Evolutionary conservation across 2,888 invertebrate genomes (phyloP).

Genomic region (Acronicta psi): DNA sequence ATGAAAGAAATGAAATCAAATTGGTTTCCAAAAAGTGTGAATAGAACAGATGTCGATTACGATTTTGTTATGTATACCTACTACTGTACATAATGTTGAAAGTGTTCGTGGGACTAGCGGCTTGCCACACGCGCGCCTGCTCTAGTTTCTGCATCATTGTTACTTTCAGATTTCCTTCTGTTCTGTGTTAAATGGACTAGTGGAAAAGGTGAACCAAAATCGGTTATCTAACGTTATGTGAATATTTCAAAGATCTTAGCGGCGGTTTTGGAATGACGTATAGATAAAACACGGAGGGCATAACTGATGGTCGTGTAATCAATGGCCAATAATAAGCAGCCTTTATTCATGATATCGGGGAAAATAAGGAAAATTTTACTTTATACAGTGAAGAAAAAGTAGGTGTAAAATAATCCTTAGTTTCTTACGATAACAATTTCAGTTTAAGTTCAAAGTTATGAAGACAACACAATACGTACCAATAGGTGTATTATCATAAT

Average conservation of each 20-base stretch:
- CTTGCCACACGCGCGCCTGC: conserved; percentile 69
- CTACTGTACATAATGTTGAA: conserved; percentile 70
- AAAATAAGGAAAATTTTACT: no score
- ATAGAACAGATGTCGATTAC: conserved; percentile 52
- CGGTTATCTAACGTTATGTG: not conserved
- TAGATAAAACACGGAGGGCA: not conserved
- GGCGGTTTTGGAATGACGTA: not conserved
- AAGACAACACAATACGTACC: no score
- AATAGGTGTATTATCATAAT: no score
- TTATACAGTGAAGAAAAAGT: no score
- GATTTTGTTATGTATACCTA: conserved; percentile 62
- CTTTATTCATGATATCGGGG: no score
- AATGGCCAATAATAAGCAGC: no score
- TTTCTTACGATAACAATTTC: no score
- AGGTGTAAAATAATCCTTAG: no score
- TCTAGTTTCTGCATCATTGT: conserved; percentile 75
- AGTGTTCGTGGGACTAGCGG: conserved; percentile 78
- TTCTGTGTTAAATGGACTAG: conserved; percentile 40
- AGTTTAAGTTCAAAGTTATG: no score
- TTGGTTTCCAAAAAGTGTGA: not conserved
- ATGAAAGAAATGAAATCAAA: not conserved
- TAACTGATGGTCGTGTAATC: no score
- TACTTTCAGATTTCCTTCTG: conserved; percentile 62
- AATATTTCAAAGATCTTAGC: no score
- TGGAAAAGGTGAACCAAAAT: conserved; percentile 26